Conservation (phyloP, 2,888 invertebrate genomes). For the Lithophane semibrunnea region DNA sequence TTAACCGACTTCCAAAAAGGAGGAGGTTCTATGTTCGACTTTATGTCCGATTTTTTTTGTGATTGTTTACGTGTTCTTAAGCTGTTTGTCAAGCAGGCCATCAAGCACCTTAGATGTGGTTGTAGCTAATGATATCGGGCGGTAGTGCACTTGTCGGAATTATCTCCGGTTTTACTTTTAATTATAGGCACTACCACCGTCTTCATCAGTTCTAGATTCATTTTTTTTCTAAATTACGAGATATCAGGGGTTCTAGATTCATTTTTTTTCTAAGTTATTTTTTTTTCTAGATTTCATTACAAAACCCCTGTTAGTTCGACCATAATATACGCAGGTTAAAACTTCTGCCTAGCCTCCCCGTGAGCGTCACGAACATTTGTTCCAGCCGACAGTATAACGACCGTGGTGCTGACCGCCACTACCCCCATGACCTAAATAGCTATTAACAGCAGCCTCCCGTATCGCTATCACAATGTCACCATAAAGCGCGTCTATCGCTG, state of each 20-base stretch:
- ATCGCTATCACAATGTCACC: not conserved
- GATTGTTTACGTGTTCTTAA: too few species aligned
- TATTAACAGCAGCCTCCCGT: too few species aligned
- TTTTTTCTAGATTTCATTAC: not conserved
- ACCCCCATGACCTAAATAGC: not conserved
- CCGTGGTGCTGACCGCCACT: too few species aligned
- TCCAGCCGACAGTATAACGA: too few species aligned
- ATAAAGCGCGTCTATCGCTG: slow-evolving; percentile 9
- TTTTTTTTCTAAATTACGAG: too few species aligned
- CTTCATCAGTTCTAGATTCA: slow-evolving; percentile 7
- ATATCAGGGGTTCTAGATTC: not conserved
- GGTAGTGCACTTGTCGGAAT: slow-evolving; percentile 5
- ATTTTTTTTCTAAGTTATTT: not conserved
- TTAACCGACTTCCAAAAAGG: too few species aligned
- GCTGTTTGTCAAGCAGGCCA: not conserved
- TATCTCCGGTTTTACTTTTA: slow-evolving; percentile 10
- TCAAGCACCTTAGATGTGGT: not conserved
- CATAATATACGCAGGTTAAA: too few species aligned
- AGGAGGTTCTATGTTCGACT: too few species aligned
- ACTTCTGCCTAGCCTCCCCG: too few species aligned
- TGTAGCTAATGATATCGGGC: slow-evolving; percentile 21
- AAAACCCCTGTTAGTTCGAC: not conserved
- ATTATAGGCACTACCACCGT: slow-evolving; percentile 11
- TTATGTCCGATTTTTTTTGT: too few species aligned
- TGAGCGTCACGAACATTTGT: too few species aligned